Conservation (phyloP, 2,888 invertebrate species). For the Eucera pruinosa region DNA sequence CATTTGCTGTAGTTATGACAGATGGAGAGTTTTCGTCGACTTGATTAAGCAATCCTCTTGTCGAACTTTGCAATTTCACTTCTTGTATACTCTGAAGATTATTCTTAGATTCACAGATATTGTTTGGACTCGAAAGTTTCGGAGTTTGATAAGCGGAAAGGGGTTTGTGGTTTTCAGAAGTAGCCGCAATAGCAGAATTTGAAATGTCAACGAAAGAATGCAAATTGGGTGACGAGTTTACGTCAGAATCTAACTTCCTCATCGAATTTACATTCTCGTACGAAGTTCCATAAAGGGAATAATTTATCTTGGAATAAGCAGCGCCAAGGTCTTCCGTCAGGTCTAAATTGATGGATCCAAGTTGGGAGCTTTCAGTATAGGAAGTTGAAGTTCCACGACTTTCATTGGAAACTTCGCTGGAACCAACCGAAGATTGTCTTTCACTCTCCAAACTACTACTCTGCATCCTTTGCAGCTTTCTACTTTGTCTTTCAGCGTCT, state of each 20-base stretch:
- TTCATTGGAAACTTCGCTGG: not conserved
- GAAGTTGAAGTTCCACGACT: not conserved
- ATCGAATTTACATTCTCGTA: slow-evolving; percentile 4
- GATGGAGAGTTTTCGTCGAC: not conserved
- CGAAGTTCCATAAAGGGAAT: not conserved
- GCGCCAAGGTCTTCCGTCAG: not conserved
- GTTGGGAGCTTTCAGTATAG: slow-evolving; percentile 20
- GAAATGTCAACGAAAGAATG: no score
- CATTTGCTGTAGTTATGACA: no score
- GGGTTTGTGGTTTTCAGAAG: not conserved
- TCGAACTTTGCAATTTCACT: not conserved
- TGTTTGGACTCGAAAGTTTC: not conserved
- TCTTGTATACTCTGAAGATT: not conserved
- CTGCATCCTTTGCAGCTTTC: not conserved
- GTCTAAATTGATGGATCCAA: no score
- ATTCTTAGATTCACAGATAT: no score
- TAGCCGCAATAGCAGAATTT: not conserved
- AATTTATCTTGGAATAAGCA: slow-evolving; percentile 13
- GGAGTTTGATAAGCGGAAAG: not conserved
- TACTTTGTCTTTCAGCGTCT: not conserved
- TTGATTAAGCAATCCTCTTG: not conserved
- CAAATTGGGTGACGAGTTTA: not conserved
- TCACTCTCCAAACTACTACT: not conserved
- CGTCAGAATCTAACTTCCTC: not conserved
- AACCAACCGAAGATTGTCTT: not conserved